phyloP scores from a whole-genome alignment of 2,888 invertebrate genomes.

The Dendrolimus pini region DNA sequence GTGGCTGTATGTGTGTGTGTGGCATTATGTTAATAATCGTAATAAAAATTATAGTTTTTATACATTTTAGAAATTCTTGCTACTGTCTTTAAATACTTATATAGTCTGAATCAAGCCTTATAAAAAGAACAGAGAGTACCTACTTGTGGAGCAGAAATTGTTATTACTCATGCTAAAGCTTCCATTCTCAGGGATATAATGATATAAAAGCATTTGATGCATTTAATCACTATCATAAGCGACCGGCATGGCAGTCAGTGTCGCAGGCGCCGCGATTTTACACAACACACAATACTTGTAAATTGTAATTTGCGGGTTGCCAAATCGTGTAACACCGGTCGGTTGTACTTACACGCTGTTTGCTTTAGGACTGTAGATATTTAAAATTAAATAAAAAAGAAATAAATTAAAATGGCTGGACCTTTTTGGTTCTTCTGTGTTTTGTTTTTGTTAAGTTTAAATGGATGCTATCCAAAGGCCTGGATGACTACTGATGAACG shows the following conservation, averaged over 20 bases:
- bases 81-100: no score
- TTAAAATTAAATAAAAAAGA: not conserved
- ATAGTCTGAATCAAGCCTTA: no score
- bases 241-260: slow-evolving; percentile 21
- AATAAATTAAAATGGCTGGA: not conserved
- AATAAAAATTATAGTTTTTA: no score
- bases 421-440: slow-evolving; percentile 7
- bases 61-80: no score
- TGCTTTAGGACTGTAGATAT: no score
- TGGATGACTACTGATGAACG: slow-evolving; percentile 56
- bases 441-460: slow-evolving; percentile 18
- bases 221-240: slow-evolving; percentile 11
- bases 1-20: no score
- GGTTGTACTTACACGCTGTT: no score
- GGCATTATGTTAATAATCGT: no score
- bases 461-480: slow-evolving; percentile 11
- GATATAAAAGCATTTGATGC: slow-evolving; percentile 26
- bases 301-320: not conserved
- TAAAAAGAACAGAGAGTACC: no score
- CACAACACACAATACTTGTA: not conserved
- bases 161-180: slow-evolving; percentile 1
- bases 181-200: slow-evolving; percentile 5
- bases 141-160: not conserved
- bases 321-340: not conserved
- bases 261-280: slow-evolving; percentile 15